These are phyloP conservation scores for Nomada lathburiana DNA, from an alignment of 2,888 invertebrate species.

Conservation along the genomic window DNA sequence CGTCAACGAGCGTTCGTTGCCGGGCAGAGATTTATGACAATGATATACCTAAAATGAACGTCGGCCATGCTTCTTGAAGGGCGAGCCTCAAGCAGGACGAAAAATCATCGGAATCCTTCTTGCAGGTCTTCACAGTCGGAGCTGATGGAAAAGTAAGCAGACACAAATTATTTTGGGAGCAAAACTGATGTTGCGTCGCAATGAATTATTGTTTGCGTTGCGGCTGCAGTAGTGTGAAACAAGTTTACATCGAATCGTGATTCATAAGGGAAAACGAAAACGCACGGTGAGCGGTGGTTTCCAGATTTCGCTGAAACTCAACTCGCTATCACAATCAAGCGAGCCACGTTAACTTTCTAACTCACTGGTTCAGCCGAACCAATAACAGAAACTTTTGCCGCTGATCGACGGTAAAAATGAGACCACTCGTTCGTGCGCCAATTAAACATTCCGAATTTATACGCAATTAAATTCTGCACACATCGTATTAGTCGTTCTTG, in stretches of 20 bases:
- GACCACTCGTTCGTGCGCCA: neutral
- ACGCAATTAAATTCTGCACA: neutral
- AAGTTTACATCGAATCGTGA: neutral
- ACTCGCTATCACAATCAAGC: neutral
- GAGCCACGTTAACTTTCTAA: constrained; percentile 40
- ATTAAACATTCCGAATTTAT: neutral
- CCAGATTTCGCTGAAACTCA: constrained; percentile 36
- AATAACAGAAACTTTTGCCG: constrained; percentile 25
- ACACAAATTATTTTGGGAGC: neutral
- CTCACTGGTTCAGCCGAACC: constrained; percentile 1
- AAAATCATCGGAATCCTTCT: constrained; percentile 75
- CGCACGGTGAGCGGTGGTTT: constrained; percentile 5
- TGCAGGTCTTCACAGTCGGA: constrained; percentile 77
- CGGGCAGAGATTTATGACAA: neutral
- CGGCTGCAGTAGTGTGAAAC: neutral
- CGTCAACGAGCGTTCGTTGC: neutral
- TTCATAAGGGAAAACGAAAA: neutral
- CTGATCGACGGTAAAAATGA: neutral
- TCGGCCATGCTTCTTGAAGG: constrained; percentile 81
- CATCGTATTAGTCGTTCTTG: neutral
- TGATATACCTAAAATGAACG: constrained; percentile 75
- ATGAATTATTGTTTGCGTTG: neutral
- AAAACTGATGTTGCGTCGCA: neutral
- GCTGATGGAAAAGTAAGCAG: constrained; percentile 60
- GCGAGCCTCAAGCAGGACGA: constrained; percentile 81